Conservation (phyloP, 2,888 invertebrate genomes). For the Eremobia ochroleuca region DNA sequence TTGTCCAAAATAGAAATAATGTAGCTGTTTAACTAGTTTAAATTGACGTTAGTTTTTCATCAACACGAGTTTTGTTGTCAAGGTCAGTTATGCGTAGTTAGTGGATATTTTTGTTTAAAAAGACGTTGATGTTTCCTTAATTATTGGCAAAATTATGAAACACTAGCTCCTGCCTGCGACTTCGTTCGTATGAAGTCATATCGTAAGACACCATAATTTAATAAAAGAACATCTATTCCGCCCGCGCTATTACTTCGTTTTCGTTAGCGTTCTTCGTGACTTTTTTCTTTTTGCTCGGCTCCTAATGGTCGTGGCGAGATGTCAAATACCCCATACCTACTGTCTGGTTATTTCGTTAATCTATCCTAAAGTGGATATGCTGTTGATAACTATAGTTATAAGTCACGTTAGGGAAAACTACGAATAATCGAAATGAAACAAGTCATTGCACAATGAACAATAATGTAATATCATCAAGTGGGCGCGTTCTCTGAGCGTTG, state of each 20-base stretch:
- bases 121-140: neutral
- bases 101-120: neutral
- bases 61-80: conserved; percentile 42
- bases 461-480: conserved; percentile 81
- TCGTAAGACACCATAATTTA: neutral
- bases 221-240: neutral
- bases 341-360: no score
- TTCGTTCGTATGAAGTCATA: neutral
- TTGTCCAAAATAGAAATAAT: conserved; percentile 56
- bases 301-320: no score
- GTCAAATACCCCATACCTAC: no score
- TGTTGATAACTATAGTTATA: no score
- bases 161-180: neutral
- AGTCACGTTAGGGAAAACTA: neutral
- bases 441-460: conserved; percentile 72
- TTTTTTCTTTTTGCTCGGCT: no score
- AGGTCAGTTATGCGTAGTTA: conserved; percentile 49
- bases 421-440: conserved; percentile 58
- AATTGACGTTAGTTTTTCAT: conserved; percentile 46
- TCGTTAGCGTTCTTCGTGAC: no score
- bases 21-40: conserved; percentile 46
- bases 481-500: conserved; percentile 77
- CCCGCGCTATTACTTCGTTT: neutral
- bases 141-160: neutral
- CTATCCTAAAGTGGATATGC: no score